Percentiles rank a stretch among this genome's conserved stretches.
Evolutionary conservation across 2,113 vertebrate species (phyloP).

Genomic region (Pteruthius melanotis): DNA sequence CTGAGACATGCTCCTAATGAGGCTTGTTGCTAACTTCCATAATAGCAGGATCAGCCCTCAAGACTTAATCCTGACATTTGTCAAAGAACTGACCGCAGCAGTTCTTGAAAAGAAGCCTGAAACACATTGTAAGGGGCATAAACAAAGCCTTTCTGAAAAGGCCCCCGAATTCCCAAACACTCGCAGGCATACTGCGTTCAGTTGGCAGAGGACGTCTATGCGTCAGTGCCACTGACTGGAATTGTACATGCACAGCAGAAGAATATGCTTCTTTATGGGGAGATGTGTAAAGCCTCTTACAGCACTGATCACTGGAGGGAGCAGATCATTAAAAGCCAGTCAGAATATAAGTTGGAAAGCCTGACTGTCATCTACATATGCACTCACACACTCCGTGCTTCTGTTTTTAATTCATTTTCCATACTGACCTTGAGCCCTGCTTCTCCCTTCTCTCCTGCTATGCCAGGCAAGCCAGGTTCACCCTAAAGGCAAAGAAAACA

Average conservation of each 20-base stretch:
- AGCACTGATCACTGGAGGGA: not conserved
- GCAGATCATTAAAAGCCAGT: not conserved
- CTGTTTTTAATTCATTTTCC: not conserved
- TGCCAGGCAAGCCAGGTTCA: constrained; percentile 83
- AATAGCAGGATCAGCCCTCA: not conserved
- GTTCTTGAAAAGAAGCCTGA: constrained; percentile 30
- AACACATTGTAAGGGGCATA: constrained; percentile 3
- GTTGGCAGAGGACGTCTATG: not conserved
- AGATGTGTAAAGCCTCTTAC: not conserved
- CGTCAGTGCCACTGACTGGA: not conserved
- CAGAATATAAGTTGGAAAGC: not conserved
- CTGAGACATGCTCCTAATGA: not conserved
- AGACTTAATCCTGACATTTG: constrained; percentile 8
- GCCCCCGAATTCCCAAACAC: constrained; percentile 22
- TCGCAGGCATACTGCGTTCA: not conserved
- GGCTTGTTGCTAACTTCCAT: not conserved
- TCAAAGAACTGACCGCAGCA: not conserved
- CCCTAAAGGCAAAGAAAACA: constrained; percentile 76
- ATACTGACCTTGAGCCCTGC: constrained; percentile 87
- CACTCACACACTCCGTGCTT: not conserved
- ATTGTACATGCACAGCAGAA: not conserved
- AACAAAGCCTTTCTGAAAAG: constrained; percentile 29
- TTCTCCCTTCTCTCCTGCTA: constrained; percentile 81
- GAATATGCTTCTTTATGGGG: not conserved
- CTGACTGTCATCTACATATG: not conserved